These are phyloP conservation scores for Oopsacas minuta DNA, from an alignment of 37 sponge, comb jelly and placozoan species.

Conservation along the genomic window DNA sequence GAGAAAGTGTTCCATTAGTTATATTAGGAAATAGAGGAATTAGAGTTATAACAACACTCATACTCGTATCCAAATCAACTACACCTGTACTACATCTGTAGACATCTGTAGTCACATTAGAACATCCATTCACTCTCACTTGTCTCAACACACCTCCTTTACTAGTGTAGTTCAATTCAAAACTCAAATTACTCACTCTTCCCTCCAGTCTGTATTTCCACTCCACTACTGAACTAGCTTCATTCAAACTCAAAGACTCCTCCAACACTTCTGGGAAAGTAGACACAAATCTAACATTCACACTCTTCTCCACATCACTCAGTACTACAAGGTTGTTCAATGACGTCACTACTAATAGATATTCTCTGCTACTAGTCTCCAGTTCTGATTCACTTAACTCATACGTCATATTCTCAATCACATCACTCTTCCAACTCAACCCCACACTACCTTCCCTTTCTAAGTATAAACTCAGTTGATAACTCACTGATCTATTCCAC, in stretches of 20 bases:
- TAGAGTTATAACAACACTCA: not conserved
- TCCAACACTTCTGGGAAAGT: not conserved
- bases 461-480: not conserved
- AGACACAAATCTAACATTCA: not conserved
- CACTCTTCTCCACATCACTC: not conserved
- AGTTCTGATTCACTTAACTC: not conserved
- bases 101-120: not conserved
- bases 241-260: not conserved
- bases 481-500: not conserved
- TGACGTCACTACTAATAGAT: not conserved
- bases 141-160: not conserved
- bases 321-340: not conserved
- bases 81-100: not conserved
- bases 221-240: not conserved
- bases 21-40: not conserved
- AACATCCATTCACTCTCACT: constrained; percentile 1
- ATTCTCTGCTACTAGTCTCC: not conserved
- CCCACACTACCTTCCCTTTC: not conserved
- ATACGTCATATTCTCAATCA: not conserved
- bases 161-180: constrained; percentile 7
- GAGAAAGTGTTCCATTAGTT: not conserved
- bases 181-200: not conserved
- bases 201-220: not conserved
- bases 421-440: not conserved
- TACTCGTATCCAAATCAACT: not conserved